Percentiles rank a stretch among this genome's conserved stretches.
Conservation (phyloP, 2,113 vertebrate genomes). For the Ammodytes dubius region DNA sequence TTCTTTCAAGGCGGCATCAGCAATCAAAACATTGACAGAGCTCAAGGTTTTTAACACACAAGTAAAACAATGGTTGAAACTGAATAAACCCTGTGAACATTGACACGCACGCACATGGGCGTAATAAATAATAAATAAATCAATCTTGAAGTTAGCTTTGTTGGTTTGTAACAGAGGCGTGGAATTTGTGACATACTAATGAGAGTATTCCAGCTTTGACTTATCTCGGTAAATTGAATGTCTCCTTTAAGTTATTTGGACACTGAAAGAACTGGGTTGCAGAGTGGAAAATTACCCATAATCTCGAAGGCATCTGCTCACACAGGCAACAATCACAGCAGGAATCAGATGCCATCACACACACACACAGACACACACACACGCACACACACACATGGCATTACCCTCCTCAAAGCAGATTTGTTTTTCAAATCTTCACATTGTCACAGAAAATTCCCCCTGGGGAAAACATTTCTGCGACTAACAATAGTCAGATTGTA, state of each 20-base stretch:
- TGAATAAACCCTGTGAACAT: too few relatives aligned
- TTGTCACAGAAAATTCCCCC: constrained; percentile 36
- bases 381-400: background rate
- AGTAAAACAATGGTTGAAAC: too few relatives aligned
- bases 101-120: too few relatives aligned
- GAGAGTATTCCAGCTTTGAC: constrained; percentile 66
- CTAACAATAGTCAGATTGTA: constrained; percentile 46
- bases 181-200: constrained; percentile 73
- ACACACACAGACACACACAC: constrained; percentile 3
- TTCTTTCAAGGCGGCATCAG: constrained; percentile 35
- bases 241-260: constrained; percentile 72
- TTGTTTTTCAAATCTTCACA: constrained; percentile 25
- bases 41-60: too few relatives aligned
- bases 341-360: constrained; percentile 12
- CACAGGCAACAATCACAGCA: background rate
- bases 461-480: constrained; percentile 23
- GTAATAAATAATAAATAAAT: too few relatives aligned
- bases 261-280: constrained; percentile 58
- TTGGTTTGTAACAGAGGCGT: constrained; percentile 70
- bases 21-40: too few relatives aligned
- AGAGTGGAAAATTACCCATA: constrained; percentile 22
- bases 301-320: background rate
- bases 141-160: constrained; percentile 65
- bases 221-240: constrained; percentile 60
- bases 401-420: constrained; percentile 9